A percentile compares a stretch with the other conserved stretches of the same genome.
phyloP scores from a whole-genome alignment of 2,797 vertebrate species.

The Lepilemur ruficaudatus region DNA sequence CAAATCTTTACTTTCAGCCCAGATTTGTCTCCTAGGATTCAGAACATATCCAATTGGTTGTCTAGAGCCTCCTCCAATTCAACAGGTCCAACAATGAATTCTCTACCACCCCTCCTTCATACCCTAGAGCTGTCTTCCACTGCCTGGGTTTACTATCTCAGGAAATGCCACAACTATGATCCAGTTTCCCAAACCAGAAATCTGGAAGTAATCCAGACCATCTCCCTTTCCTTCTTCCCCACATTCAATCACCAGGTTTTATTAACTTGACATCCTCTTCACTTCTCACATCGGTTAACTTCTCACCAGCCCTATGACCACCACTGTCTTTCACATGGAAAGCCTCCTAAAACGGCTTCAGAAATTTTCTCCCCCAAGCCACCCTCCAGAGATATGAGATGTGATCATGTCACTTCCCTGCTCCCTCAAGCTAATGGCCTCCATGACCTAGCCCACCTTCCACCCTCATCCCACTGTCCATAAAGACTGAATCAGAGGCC shows the following conservation, averaged over 20 bases:
- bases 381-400: background rate
- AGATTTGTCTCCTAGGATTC: constrained; percentile 53
- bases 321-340: background rate
- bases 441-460: background rate
- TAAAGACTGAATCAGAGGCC: background rate
- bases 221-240: background rate
- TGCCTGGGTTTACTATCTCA: background rate
- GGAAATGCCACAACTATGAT: background rate
- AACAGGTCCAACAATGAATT: background rate
- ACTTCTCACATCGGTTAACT: background rate
- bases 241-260: background rate
- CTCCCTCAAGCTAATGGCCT: background rate
- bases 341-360: background rate
- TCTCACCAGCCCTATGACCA: background rate
- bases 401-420: background rate
- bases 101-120: background rate
- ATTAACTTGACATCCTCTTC: background rate
- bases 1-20: constrained; percentile 65
- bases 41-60: background rate
- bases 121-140: background rate
- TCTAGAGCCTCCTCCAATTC: background rate
- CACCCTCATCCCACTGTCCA: background rate
- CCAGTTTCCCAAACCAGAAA: background rate
- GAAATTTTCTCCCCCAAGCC: background rate
- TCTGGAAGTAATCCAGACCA: background rate